Percentiles rank a stretch among this genome's conserved stretches.
phyloP scores from a whole-genome alignment of 2,797 vertebrate genomes.

The Anguilla pacifica region DNA sequence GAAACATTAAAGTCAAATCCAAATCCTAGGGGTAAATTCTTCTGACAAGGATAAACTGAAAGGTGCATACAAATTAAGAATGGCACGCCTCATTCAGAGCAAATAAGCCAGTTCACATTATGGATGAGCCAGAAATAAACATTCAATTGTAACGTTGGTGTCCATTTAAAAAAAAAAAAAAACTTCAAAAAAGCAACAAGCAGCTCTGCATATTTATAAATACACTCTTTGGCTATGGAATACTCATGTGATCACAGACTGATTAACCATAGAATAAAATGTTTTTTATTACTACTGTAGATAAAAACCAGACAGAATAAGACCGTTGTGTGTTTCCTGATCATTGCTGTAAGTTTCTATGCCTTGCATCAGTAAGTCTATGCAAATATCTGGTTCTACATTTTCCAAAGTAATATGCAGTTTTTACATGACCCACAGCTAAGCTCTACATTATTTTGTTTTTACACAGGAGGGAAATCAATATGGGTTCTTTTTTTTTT shows the following conservation, averaged over 20 bases:
- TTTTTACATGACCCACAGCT: not conserved
- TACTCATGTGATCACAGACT: not conserved
- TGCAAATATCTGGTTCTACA: not conserved
- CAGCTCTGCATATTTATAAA: not conserved
- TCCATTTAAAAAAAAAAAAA: not conserved
- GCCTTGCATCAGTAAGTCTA: not conserved
- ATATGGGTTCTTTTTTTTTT: not conserved
- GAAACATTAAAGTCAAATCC: not conserved
- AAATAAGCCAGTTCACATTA: not conserved
- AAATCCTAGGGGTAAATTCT: not conserved
- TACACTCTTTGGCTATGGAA: not conserved
- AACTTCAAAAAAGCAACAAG: not conserved
- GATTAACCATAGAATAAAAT: not conserved
- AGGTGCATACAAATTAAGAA: not conserved
- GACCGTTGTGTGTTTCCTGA: not conserved
- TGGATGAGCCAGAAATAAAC: not conserved
- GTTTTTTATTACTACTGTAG: not conserved
- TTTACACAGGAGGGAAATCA: not conserved
- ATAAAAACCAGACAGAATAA: not conserved
- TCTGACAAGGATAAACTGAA: not conserved
- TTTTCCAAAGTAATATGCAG: not conserved
- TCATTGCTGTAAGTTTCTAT: not conserved
- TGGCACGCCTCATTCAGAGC: not conserved
- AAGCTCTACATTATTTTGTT: not conserved
- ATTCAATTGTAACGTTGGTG: not conserved